These are phyloP conservation scores for Aplysina aerophoba DNA, from an alignment of 37 sponge, comb jelly and placozoan species.

Conservation along the genomic window DNA sequence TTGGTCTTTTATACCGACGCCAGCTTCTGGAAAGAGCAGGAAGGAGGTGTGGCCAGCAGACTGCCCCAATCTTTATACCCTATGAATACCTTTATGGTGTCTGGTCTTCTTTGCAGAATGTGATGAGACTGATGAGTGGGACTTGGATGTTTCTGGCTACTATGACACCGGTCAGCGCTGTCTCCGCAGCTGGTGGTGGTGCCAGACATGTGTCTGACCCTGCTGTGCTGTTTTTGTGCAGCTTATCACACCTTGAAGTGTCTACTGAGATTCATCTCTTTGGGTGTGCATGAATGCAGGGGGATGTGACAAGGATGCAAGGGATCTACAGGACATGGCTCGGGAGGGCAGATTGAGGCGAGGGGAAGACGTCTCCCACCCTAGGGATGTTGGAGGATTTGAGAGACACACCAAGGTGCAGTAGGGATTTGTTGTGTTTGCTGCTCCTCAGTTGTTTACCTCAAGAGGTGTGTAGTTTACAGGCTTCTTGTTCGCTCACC, in stretches of 20 bases:
- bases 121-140: conserved; percentile 92
- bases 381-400: conserved; percentile 31
- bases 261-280: not conserved
- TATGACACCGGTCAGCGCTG: conserved; percentile 56
- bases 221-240: not conserved
- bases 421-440: not conserved
- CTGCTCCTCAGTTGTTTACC: no score
- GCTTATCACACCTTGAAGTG: not conserved
- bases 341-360: conserved; percentile 53
- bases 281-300: conserved; percentile 29
- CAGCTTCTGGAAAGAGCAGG: conserved; percentile 82
- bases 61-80: not conserved
- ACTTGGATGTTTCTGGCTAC: conserved; percentile 85
- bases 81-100: not conserved
- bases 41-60: conserved; percentile 60
- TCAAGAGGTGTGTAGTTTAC: no score
- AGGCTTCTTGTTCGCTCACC: no score
- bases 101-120: conserved; percentile 39
- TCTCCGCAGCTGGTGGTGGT: no score
- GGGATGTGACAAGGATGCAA: conserved; percentile 75
- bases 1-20: conserved; percentile 96
- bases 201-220: no score
- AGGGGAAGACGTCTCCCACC: conserved; percentile 44
- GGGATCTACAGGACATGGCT: conserved; percentile 76
- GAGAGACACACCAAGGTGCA: conserved; percentile 88